phyloP scores from a whole-genome alignment of 1,140 invertebrate genomes.

The Bactericera cockerelli region DNA sequence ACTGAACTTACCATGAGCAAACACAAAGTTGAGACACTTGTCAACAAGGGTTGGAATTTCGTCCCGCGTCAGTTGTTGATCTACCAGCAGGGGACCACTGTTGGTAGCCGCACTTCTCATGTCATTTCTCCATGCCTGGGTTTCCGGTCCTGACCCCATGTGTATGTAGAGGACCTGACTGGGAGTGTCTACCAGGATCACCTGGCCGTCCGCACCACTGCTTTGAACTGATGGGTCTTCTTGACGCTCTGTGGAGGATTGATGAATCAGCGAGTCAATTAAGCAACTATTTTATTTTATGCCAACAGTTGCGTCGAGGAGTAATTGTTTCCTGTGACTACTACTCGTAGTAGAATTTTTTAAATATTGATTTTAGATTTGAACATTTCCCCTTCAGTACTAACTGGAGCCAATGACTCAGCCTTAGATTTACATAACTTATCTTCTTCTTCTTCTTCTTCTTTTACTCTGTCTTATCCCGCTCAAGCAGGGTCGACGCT shows the following conservation, averaged over 20 bases:
- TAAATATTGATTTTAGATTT: no score
- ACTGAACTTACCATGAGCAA: slow-evolving; percentile 56
- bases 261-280: no score
- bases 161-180: slow-evolving; percentile 48
- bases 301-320: no score
- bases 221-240: slow-evolving; percentile 21
- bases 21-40: slow-evolving; percentile 78
- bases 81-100: slow-evolving; percentile 54
- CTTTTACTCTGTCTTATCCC: no score
- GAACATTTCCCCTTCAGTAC: no score
- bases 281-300: no score
- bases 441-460: no score
- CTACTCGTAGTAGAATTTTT: slow-evolving; percentile 13
- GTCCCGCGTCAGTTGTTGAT: slow-evolving; percentile 73
- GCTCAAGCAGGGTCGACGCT: no score
- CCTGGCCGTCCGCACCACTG: not conserved
- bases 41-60: slow-evolving; percentile 77
- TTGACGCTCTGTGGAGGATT: slow-evolving; percentile 35
- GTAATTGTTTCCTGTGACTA: not conserved
- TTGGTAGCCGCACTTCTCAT: slow-evolving; percentile 54
- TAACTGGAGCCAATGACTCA: no score
- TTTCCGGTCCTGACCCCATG: slow-evolving; percentile 41
- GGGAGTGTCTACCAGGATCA: slow-evolving; percentile 46
- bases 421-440: no score
- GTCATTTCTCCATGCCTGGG: slow-evolving; percentile 46